Evolutionary conservation across 1,140 invertebrate species (phyloP).

Genomic region (Apis laboriosa): DNA sequence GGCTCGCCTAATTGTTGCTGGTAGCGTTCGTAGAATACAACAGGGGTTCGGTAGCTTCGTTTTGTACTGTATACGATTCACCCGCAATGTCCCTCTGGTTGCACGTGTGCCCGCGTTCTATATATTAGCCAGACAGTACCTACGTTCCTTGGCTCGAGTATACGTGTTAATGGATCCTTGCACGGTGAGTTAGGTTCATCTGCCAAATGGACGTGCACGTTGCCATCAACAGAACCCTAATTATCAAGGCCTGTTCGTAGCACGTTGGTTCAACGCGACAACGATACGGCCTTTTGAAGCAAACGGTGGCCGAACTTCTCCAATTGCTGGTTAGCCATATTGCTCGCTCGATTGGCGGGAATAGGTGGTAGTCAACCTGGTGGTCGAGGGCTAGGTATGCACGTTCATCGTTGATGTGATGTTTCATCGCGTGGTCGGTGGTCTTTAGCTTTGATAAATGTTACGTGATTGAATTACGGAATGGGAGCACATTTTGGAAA

Average conservation of each 20-base stretch:
- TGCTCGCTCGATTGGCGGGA: not conserved
- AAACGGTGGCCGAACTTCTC: conserved; percentile 31
- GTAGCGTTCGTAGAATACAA: conserved; percentile 59
- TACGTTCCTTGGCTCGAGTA: conserved; percentile 63
- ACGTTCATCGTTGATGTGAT: not conserved
- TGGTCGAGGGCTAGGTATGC: too few species aligned
- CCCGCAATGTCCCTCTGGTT: not conserved
- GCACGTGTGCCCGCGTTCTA: conserved; percentile 44
- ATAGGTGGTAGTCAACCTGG: not conserved
- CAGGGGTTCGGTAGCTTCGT: conserved; percentile 30
- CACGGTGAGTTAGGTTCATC: conserved; percentile 63
- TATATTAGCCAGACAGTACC: not conserved
- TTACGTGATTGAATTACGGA: not conserved
- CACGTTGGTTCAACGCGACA: conserved; percentile 40
- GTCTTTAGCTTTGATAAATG: not conserved
- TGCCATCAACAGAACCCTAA: conserved; percentile 51
- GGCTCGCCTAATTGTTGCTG: conserved; percentile 61
- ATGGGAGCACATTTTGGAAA: not conserved
- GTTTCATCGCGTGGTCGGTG: not conserved
- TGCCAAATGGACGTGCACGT: conserved; percentile 58
- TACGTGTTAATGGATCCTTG: conserved; percentile 66
- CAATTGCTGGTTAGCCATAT: not conserved
- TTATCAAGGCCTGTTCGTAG: conserved; percentile 40
- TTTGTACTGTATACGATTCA: conserved; percentile 27
- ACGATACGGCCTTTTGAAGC: conserved; percentile 47